These are phyloP conservation scores for Sympetrum striolatum DNA, from an alignment of 2,888 invertebrate genomes.

Conservation along the genomic window DNA sequence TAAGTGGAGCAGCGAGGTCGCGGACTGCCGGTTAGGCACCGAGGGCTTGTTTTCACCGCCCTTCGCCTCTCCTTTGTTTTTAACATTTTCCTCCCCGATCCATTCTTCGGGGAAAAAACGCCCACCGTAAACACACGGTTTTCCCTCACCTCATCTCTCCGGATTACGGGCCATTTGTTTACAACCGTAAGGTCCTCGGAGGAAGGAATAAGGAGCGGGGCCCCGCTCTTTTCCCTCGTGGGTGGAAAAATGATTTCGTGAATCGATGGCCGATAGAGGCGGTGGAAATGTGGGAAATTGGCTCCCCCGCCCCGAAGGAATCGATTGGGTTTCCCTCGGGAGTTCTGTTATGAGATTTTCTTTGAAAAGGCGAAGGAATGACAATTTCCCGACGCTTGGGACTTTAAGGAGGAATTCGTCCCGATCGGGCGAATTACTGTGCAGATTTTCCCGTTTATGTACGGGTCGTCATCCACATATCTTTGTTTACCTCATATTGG, in stretches of 20 bases:
- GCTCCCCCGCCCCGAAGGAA: neutral
- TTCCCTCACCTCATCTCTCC: neutral
- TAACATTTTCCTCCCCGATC: neutral
- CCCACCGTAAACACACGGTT: neutral
- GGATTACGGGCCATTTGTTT: neutral
- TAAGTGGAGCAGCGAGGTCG: slow-evolving; percentile 36
- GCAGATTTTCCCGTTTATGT: too few species aligned
- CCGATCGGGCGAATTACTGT: too few species aligned
- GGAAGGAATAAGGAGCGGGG: neutral
- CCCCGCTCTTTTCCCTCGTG: neutral
- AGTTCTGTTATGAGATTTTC: too few species aligned
- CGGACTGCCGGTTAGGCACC: slow-evolving; percentile 3
- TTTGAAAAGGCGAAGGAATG: too few species aligned
- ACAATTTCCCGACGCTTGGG: too few species aligned
- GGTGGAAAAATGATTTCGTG: neutral
- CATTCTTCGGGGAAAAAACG: neutral
- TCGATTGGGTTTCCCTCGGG: neutral
- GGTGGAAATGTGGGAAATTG: neutral
- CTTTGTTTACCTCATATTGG: too few species aligned
- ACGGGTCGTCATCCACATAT: too few species aligned
- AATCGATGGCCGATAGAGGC: neutral
- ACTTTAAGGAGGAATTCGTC: too few species aligned
- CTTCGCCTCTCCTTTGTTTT: neutral
- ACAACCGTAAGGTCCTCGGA: neutral
- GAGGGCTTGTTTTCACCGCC: neutral